These are phyloP conservation scores for Epinotia nisella DNA, from an alignment of 2,888 invertebrate species.

Conservation along the genomic window DNA sequence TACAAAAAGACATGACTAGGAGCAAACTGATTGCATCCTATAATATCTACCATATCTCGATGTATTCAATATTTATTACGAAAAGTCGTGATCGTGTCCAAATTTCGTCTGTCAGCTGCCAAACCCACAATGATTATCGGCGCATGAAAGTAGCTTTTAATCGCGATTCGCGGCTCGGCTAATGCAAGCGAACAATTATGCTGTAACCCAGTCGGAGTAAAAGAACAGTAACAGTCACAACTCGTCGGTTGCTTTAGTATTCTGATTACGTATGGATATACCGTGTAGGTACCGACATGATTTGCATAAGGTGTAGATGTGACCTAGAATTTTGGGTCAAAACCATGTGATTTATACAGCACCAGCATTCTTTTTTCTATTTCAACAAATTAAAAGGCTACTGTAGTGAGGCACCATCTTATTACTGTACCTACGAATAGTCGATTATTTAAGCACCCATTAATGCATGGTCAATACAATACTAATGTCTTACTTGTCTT, in stretches of 20 bases:
- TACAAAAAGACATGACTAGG: neutral
- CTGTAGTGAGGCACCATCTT: neutral
- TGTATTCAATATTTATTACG: constrained; percentile 30
- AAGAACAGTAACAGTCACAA: constrained; percentile 19
- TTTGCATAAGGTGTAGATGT: constrained; percentile 1
- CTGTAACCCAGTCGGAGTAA: constrained; percentile 17
- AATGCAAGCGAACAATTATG: constrained; percentile 25
- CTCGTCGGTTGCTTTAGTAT: constrained; percentile 5
- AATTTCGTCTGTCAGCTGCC: constrained; percentile 38
- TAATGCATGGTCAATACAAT: constrained; percentile 16
- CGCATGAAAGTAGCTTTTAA: constrained; percentile 35
- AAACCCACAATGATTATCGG: constrained; percentile 33
- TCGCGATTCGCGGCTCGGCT: constrained; percentile 23
- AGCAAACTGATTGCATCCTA: neutral
- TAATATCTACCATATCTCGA: constrained; percentile 1
- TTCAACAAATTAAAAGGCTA: neutral
- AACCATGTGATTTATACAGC: neutral
- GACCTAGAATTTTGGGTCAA: neutral
- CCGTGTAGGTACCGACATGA: constrained; percentile 2
- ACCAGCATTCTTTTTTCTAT: neutral
- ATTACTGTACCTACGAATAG: no score
- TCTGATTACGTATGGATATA: constrained; percentile 9
- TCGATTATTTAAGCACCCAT: neutral
- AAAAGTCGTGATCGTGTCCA: constrained; percentile 39
- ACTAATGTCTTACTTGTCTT: constrained; percentile 32